A percentile compares a stretch with the other conserved stretches of the same genome.
These are phyloP conservation scores for Anthophora plumipes DNA, from an alignment of 2,888 invertebrate genomes.

Conservation along the genomic window DNA sequence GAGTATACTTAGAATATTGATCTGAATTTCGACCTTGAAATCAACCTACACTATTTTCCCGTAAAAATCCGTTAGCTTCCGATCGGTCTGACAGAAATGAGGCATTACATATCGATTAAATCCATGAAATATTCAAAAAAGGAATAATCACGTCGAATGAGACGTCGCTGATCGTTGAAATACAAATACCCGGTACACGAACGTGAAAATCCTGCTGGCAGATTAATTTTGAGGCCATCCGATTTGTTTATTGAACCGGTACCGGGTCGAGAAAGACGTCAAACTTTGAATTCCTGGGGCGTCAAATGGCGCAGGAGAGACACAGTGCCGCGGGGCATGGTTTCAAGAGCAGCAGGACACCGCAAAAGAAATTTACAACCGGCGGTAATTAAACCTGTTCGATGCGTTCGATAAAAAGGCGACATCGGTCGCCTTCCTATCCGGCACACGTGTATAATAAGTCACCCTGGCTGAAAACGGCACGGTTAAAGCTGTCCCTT, in stretches of 20 bases:
- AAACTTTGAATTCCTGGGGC: constrained; percentile 15
- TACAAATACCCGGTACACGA: background rate
- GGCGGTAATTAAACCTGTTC: constrained; percentile 34
- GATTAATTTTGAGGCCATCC: background rate
- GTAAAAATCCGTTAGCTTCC: no score
- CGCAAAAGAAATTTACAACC: constrained; percentile 37
- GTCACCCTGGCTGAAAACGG: constrained; percentile 11
- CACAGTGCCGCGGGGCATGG: background rate
- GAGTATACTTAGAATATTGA: no score
- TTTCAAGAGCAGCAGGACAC: constrained; percentile 15
- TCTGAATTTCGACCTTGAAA: no score
- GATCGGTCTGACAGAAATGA: no score
- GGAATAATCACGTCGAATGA: no score
- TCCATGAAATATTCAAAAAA: no score
- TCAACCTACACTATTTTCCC: no score
- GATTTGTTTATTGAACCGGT: constrained; percentile 13
- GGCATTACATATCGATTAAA: no score
- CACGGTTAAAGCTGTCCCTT: no score
- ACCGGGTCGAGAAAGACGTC: constrained; percentile 7
- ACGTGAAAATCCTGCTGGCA: background rate
- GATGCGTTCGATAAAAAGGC: constrained; percentile 22
- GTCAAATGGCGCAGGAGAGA: background rate
- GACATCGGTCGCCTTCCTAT: constrained; percentile 8
- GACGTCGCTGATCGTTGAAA: no score
- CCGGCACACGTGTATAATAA: constrained; percentile 13